Evolutionary conservation across 1,140 invertebrate genomes (phyloP), one percentile per base, ranked within the genome.

Genomic region (Trypoxylus dichotomus): DNA sequence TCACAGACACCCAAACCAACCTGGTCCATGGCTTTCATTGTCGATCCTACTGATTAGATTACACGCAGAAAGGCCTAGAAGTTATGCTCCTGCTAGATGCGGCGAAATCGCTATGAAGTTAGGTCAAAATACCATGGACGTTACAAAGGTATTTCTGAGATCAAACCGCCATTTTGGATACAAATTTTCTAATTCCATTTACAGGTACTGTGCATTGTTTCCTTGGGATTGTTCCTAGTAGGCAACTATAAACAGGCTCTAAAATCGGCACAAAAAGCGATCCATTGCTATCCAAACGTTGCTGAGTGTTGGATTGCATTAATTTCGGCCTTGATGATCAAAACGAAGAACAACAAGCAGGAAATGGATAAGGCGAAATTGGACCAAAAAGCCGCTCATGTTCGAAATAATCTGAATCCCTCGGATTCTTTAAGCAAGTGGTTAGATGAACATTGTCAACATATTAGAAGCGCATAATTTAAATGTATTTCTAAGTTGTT

Each of bases 281-380:
- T 85, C 63, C 84, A 85, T 80, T 83, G 75, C 78, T 82, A 82
- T 77, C 85, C 85, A 1, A 79, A 84, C 78, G 74, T 80, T 19
- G 68, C 80, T 13, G 82, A 84, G 75, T 74, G 80, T 74, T 85
- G 84, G 84, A 76, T 79, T 13, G 79, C 79, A 58, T 73, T 82
- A 43, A 76, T 76, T 32, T 78, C 63, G 29, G 42, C 58, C 2
- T 76, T 75, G 21, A 25, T 68, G 13, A 68, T 68, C 1, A 68
- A 68, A 68, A 15, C 24, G 60, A 8, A 24, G 13, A 68, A 24
- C 13, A 24, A 68, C 13, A 68, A 68, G 15, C 11, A 25, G 15
- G 19, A 24, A 24, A 24, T 24, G 0, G 19, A 19, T 68, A 68
- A 24, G 11, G 60, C 24, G 3, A 68, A 68, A 27, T 15, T 68